Percentiles rank a stretch among this genome's conserved stretches.
Conservation (phyloP, 2,888 invertebrate genomes). For the Lithophane leautieri region DNA sequence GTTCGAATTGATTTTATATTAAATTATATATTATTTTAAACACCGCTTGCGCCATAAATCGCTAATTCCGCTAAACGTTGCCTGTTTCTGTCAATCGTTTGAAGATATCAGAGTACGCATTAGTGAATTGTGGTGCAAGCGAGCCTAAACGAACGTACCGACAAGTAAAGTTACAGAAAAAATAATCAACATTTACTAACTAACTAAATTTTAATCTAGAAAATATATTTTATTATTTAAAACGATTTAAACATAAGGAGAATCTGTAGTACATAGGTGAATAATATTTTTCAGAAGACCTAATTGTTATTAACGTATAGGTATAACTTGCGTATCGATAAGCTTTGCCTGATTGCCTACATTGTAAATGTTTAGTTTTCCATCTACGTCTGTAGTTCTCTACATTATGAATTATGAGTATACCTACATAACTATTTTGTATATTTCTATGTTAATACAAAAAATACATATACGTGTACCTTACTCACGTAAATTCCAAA, state of each 20-base stretch:
- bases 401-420: slow-evolving; percentile 10
- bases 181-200: background rate
- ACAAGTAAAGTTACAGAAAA: background rate
- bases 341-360: slow-evolving; percentile 50
- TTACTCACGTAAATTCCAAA: background rate
- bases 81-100: background rate
- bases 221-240: background rate
- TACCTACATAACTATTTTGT: background rate
- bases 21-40: background rate
- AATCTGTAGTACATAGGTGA: background rate
- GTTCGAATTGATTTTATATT: background rate
- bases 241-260: background rate
- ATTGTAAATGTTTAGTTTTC: slow-evolving; percentile 55
- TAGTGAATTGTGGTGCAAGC: background rate
- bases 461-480: background rate
- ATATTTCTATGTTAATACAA: slow-evolving; percentile 2
- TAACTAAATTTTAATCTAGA: background rate
- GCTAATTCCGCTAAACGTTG: background rate
- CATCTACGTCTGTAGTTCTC: slow-evolving; percentile 18
- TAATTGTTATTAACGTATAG: slow-evolving; percentile 18
- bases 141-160: too few species aligned
- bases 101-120: background rate
- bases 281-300: background rate
- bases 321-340: slow-evolving; percentile 42
- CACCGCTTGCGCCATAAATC: background rate